These are phyloP conservation scores for Serilophus lunatus DNA, from an alignment of 2,113 vertebrate genomes.

Conservation along the genomic window DNA sequence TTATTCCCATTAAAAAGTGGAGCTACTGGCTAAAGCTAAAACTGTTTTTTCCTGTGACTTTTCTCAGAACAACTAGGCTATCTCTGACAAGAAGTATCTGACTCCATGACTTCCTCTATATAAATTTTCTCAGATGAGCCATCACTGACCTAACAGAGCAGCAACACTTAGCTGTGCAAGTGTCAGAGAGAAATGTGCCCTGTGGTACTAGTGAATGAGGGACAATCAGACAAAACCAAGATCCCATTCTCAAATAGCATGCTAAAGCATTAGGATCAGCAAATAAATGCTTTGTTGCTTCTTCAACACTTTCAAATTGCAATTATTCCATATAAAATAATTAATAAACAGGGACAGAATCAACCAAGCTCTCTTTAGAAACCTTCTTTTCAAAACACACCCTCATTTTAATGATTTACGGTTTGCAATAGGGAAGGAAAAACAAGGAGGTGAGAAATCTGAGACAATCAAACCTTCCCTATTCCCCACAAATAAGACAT, in stretches of 20 bases:
- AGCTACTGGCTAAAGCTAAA: not conserved
- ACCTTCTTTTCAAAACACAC: not conserved
- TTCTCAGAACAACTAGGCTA: not conserved
- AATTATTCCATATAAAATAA: not conserved
- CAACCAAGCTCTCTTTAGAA: not conserved
- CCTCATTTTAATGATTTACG: not conserved
- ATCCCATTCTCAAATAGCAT: not conserved
- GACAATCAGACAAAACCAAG: not conserved
- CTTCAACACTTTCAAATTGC: not conserved
- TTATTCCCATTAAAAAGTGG: not conserved
- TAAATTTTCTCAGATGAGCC: not conserved
- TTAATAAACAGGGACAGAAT: not conserved
- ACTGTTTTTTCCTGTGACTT: not conserved
- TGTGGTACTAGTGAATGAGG: not conserved
- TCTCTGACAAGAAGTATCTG: not conserved
- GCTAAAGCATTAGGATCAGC: not conserved
- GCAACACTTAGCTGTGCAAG: not conserved
- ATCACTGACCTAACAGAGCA: fast-evolving
- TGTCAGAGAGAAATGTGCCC: not conserved
- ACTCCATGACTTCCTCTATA: not conserved
- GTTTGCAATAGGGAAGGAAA: not conserved
- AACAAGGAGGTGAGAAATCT: not conserved
- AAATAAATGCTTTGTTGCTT: not conserved
- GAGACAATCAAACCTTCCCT: not conserved
- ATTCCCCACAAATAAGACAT: not conserved